A percentile compares a stretch with the other conserved stretches of the same genome.
phyloP scores from a whole-genome alignment of 2,888 invertebrate genomes.

The Sycophila texana region DNA sequence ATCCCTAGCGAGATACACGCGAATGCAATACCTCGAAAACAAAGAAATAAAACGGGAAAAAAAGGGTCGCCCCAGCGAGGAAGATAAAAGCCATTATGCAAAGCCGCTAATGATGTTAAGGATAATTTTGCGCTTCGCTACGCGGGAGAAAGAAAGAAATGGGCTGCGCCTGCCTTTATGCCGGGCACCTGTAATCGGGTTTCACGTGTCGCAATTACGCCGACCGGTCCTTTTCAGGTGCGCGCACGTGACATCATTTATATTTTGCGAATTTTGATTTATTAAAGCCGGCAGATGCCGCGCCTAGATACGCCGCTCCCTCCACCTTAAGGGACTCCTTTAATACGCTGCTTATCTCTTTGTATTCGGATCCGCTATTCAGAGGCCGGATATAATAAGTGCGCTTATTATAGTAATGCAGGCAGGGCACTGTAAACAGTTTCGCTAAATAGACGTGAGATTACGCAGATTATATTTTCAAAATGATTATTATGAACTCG shows the following conservation, averaged over 20 bases:
- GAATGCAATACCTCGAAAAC: neutral
- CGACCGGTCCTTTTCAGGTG: neutral
- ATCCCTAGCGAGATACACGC: neutral
- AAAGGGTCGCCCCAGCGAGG: constrained; percentile 1
- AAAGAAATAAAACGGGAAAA: constrained; percentile 28
- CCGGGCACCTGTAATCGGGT: constrained; percentile 30
- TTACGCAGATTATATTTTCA: too few relatives aligned
- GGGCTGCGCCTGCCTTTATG: neutral
- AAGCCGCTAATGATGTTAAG: constrained; percentile 45
- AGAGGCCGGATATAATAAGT: too few relatives aligned
- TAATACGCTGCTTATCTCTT: neutral
- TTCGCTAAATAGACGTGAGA: too few relatives aligned
- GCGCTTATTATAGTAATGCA: too few relatives aligned
- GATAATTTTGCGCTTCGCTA: constrained; percentile 37
- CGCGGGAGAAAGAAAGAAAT: neutral
- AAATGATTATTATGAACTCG: too few relatives aligned
- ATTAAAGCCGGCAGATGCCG: neutral
- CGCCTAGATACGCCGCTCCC: neutral
- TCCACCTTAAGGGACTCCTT: neutral
- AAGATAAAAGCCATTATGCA: constrained; percentile 46
- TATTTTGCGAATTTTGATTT: constrained; percentile 19
- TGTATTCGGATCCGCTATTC: neutral
- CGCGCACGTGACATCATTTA: neutral
- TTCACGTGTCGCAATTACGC: constrained; percentile 33
- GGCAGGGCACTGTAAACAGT: too few relatives aligned